Evolutionary conservation across 1,140 invertebrate genomes (phyloP), one percentile per base, ranked within the genome.

Genomic region (Cydia amplana): DNA sequence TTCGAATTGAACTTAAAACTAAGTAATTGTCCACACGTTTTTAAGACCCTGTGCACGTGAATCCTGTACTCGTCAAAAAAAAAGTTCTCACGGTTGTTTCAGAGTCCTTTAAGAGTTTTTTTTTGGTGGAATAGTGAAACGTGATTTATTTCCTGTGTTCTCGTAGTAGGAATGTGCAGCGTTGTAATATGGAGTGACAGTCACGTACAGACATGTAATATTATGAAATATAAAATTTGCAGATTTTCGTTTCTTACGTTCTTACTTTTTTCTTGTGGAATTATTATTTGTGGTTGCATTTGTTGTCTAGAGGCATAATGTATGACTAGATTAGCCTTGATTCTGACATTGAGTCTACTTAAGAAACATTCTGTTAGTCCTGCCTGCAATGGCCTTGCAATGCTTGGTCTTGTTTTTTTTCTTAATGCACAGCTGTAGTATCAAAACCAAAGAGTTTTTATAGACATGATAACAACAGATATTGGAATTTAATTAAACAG

Each of bases 241-340:
- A 70, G 14, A 40, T 43, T 67, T 67, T 67, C 20, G 5, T 18
- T 18, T n/a, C 1, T 43, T 18, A 2, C n/a, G 20, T 9, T 65
- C 25, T 40, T 43, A 2, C 16, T 70, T 70, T 70, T 67, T 18
- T 10, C 4, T 40, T 70, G 4, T 40, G 32, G 4, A 43, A 18
- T 40, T 70, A 18, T 70, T 32, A 7, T 70, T 70, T 77, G 64
- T 51, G 63, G 51, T 36, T 51, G 60, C 65, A 49, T 49, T 51
- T 18, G 63, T 40, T 20, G 55, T 75, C 77, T 64, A 32, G 23
- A 46, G 46, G 78, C 65, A 74, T 77, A 84, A 82, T 80, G 84
- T 85, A 80, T 87, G 80, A 91, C 86, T 87, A 78, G 78, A 75
- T 80, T 87, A 84, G 87, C 87, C 90, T 89, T 91, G 87, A 84